Evolutionary conservation across 64 coral and sea anemone species (phyloP), one percentile per base, ranked within the genome.

Genomic region (Montipora sp.): DNA sequence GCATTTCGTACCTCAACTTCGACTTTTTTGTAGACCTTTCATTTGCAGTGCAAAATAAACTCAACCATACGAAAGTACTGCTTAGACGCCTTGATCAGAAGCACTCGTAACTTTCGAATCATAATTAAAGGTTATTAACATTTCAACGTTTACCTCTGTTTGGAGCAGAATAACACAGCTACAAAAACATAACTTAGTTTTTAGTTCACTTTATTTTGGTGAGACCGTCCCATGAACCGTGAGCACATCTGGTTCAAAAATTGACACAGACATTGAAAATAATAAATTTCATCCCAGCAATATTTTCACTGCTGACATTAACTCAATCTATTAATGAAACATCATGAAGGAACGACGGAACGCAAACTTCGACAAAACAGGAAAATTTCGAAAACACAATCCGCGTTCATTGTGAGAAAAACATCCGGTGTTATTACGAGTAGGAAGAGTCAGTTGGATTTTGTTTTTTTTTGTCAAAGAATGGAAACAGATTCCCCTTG

Each of bases 341-440:
- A 63, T 60, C 59, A 14, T 24, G 57, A 24, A 13, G 63, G 7
- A 18, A 70, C 10, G 45, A 22, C 6, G 46, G 22, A 7, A 3
- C 3, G 45, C 24, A 36, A 71, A 5, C 45, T 12, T 70, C 63
- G 82, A 47, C 82, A 70, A 84, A 84, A 84, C 82, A 84, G 82
- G 61, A 48, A 84, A 69, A 84, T 19, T 83, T 83, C 21, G 66
- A 84, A 84, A 84, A 68, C 65, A 49, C 61, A 84, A 84, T 63
- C 82, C 16, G 82, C 27, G 61, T 36, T 36, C 36, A 9, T 71
- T 19, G 14, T 16, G 67, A 49, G 18, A 3, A 3, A 71, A 84
- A 84, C 82, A 70, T 84, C 82, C 82, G 82, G 82, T 50, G 2
- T 84, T 67, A 47, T 60, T 20, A 81, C 49, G 51, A 51, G 19